phyloP scores from a whole-genome alignment of 1,140 invertebrate genomes.

The Meloidogyne hapla region DNA sequence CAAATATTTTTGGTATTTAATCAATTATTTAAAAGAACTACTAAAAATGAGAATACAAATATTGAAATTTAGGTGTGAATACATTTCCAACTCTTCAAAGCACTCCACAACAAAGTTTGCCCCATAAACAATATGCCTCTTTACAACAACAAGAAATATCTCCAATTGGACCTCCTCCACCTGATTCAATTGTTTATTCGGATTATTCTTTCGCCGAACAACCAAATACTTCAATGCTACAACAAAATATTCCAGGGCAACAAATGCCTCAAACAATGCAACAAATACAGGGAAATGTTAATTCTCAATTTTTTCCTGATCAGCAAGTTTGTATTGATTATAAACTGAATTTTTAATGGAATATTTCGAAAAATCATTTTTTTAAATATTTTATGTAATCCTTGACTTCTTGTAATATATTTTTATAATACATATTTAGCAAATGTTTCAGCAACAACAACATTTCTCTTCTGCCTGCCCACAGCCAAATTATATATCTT shows the following conservation, averaged over 20 bases:
- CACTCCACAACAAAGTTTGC: background rate
- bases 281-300: too few relatives aligned
- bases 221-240: background rate
- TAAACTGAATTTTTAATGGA: too few relatives aligned
- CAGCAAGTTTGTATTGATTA: background rate
- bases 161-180: background rate
- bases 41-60: background rate
- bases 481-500: constrained; percentile 2
- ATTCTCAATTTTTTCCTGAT: background rate
- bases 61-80: background rate
- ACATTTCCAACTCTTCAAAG: background rate
- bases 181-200: background rate
- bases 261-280: background rate
- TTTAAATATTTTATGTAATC: too few relatives aligned
- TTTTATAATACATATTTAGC: background rate
- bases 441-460: constrained; percentile 15
- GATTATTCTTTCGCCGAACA: background rate
- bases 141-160: background rate
- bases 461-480: background rate
- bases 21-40: background rate
- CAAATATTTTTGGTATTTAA: background rate
- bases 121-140: background rate
- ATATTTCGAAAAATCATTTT: too few relatives aligned
- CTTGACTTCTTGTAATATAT: too few relatives aligned
- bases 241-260: constrained; percentile 11